Conservation (phyloP, 2,113 vertebrate species). For the Ptilonorhynchus violaceus region DNA sequence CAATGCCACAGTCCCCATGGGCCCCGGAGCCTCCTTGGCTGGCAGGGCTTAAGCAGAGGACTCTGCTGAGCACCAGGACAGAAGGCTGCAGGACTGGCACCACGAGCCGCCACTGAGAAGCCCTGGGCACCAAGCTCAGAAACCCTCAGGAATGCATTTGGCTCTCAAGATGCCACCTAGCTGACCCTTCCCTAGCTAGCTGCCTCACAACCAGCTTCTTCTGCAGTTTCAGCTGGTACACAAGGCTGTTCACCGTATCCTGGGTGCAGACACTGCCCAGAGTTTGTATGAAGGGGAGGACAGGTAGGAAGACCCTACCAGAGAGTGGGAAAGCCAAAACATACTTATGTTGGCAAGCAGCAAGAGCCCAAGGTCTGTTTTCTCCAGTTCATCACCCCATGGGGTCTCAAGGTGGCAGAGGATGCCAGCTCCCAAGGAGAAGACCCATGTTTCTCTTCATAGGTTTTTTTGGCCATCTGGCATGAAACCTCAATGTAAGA, state of each 20-base stretch:
- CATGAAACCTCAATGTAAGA: background rate
- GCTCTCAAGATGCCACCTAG: background rate
- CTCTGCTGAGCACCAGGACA: background rate
- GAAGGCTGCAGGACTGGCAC: background rate
- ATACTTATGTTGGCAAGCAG: background rate
- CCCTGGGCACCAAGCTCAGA: background rate
- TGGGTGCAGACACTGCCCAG: background rate
- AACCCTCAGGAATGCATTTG: background rate
- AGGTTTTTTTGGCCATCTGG: background rate
- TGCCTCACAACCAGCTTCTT: background rate
- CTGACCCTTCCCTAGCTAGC: background rate
- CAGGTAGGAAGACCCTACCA: background rate
- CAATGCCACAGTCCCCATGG: background rate
- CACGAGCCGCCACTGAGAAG: fast-evolving
- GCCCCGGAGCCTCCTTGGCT: background rate
- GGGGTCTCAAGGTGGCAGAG: background rate
- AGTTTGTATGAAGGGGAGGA: background rate
- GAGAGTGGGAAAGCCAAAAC: background rate
- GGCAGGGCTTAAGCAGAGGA: background rate
- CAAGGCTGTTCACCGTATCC: background rate
- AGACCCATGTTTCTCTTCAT: background rate
- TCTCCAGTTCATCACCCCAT: background rate
- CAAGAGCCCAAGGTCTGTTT: background rate
- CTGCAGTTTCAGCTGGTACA: background rate
- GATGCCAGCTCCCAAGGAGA: background rate